These are phyloP conservation scores for Orthosia gracilis DNA, from an alignment of 2,888 invertebrate species.

Conservation along the genomic window DNA sequence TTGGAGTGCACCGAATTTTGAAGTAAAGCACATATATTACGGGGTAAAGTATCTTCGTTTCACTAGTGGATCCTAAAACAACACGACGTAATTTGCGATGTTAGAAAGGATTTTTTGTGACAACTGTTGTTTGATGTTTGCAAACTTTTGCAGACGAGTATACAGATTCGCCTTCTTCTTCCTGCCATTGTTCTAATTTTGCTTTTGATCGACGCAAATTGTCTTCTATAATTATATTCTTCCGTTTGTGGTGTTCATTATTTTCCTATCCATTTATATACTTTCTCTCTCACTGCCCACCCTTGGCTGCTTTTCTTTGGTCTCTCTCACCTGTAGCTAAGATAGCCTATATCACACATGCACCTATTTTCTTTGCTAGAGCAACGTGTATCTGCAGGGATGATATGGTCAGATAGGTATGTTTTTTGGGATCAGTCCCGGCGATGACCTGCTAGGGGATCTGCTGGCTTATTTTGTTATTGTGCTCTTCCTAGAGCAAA, in stretches of 20 bases:
- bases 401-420: neutral
- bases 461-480: too few species aligned
- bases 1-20: neutral
- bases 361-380: too few species aligned
- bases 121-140: neutral
- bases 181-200: neutral
- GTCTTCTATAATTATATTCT: neutral
- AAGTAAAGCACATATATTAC: too few species aligned
- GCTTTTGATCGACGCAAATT: neutral
- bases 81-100: neutral
- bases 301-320: neutral
- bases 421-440: too few species aligned
- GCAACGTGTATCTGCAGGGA: neutral
- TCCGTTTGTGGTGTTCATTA: too few species aligned
- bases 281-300: neutral
- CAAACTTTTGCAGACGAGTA: neutral
- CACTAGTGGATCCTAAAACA: neutral
- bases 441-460: too few species aligned
- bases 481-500: too few species aligned
- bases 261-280: too few species aligned
- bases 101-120: neutral
- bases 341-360: neutral
- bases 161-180: neutral
- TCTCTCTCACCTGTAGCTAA: neutral
- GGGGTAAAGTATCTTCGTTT: neutral